Evolutionary conservation across 2,888 invertebrate species (phyloP), one percentile per base, ranked within the genome.

Genomic region (Caenorhabditis uteleia): DNA sequence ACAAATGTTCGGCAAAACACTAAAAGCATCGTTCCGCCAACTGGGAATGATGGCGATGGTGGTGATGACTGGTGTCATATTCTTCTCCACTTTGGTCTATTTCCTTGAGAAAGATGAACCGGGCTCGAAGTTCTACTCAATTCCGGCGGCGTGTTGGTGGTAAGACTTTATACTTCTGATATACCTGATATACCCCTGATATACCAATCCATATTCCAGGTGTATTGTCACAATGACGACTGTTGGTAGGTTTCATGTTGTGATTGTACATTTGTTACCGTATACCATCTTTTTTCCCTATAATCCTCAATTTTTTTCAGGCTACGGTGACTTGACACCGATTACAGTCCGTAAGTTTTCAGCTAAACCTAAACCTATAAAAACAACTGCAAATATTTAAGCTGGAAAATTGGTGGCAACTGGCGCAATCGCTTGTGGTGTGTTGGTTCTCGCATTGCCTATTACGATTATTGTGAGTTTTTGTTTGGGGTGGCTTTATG

Each of bases 21-120:
- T 80, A 43, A 75, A 77, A 43, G 73, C 72, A 5, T 66, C 67
- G 4, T 77, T 74, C 66, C 68, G 78, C 16, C 77, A 78, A 59
- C 53, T 79, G 21, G 76, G 76, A 34, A 80, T 80, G 80, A 78
- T 80, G 79, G 77, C 75, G 5, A 78, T 79, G 76, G 79, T 80
- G 8, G 77, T 80, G 21, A 54, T 75, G 51, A 80, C 79, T 5
- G 79, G 79, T 10, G 78, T 80, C 42, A 77, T 80, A 23, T 79
- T 80, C 71, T 80, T 80, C 70, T 73, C 75, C 7, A 79, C 80
- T 10, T 57, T 80, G 10, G 75, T 80, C 23, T 80, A 79, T 56
- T 80, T 77, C 50, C 55, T 80, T 10, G 80, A 80, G 48, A 80
- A 80, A 44, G 80, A 80, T 48, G 79, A 80, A 20, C 78, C 79